These are phyloP conservation scores for Stratiomys singularior DNA, from an alignment of 2,888 invertebrate genomes.

Conservation along the genomic window DNA sequence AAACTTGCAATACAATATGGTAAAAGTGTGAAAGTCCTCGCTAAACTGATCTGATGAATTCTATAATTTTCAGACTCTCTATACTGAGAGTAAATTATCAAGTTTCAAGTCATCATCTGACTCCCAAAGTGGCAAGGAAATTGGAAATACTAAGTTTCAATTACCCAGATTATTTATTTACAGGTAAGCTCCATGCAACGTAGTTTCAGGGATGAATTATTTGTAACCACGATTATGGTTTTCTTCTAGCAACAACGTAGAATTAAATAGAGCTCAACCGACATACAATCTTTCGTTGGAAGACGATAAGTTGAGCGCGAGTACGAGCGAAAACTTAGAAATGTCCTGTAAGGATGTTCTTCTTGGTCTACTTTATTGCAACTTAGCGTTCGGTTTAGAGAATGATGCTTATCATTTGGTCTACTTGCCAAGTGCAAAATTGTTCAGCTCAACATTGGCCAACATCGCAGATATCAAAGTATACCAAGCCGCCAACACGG, in stretches of 20 bases:
- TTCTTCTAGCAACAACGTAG: not conserved
- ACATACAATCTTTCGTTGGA: not conserved
- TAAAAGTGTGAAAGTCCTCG: not conserved
- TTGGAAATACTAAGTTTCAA: not conserved
- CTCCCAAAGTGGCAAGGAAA: not conserved
- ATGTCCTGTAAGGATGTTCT: not conserved
- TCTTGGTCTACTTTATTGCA: not conserved
- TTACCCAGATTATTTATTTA: not conserved
- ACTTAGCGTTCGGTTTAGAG: constrained; percentile 4
- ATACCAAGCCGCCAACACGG: not conserved
- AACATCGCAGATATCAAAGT: constrained; percentile 14
- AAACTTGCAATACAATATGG: not conserved
- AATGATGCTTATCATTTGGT: not conserved
- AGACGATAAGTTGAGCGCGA: not conserved
- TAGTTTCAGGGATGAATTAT: no score
- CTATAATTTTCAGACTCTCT: not conserved
- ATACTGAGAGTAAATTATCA: not conserved
- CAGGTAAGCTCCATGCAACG: no score
- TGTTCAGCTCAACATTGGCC: not conserved
- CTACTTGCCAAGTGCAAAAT: not conserved
- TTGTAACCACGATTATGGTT: no score
- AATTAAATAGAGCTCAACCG: not conserved
- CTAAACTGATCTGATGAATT: not conserved
- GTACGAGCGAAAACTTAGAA: not conserved
- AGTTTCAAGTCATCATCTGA: no score